Base-by-base conservation (phyloP, 2,888 invertebrate genomes). In the Parapristionchus giblindavisi region DNA sequence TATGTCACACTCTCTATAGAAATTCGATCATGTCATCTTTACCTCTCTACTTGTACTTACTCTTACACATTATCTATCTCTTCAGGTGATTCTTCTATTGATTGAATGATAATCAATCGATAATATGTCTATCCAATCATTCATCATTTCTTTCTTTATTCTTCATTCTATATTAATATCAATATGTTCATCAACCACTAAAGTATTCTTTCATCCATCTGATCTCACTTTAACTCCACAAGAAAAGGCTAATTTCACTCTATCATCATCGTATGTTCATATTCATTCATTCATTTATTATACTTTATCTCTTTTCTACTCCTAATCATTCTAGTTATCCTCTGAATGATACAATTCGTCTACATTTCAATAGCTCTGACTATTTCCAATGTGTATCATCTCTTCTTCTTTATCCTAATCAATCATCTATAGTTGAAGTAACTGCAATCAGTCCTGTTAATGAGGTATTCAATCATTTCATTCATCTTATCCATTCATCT, bases 171-270 rank as follows among this genome's bases (percentile, higher is more conserved):
- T 14, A 8, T 38, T 68, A 38, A 1, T 63, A 27, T 40, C 40
- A 1, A 27, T 17, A 14, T 40, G 27, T 3, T 40, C 40, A 8
- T 66, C 51, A 4, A 36, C 43, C 36, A n/a, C 51, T 8, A 36
- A 32, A n/a, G n/a, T 66, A 29, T 6, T 66, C 66, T 66, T 66
- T 34, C 34, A 51, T 66, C 66, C 66, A 6, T 66, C 66, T 21
- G 48, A 48, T 14, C 34, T 24, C 3, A 36, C 66, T 32, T 51
- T 66, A 48, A 24, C 51, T 4, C 66, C 66, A 36, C 48, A 66
- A n/a, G 66, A 66, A 24, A 51, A 48, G 51, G 34, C 34, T 34
- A 66, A 66, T 36, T 48, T 66, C 21, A 32, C 29, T n/a, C 11
- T 66, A n/a, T 51, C 66, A n/a, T 6, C 24, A 51, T 48, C 48